Evolutionary conservation across 53 echinoderm and acorn worm genomes (phyloP), one percentile per base, ranked within the genome.

Genomic region (Mesocentrotus franciscanus): DNA sequence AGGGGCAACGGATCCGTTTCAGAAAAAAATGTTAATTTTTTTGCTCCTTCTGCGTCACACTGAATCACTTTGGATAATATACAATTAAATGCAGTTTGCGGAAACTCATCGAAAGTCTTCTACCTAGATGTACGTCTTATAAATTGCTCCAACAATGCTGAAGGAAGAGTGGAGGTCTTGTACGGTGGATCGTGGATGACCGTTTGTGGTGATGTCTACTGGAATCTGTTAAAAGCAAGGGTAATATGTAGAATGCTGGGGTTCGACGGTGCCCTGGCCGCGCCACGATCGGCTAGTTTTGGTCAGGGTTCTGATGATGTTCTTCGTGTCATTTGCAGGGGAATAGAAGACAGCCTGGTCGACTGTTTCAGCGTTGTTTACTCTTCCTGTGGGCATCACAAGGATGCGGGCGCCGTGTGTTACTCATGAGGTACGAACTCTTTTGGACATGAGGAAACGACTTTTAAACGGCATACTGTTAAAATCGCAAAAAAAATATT

Each of bases 91-190:
- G 6, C 49, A 49, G 6, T 6, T 49, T 49, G 49, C 49, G 49
- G 49, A 49, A 49, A 49, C 49, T 49, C 49, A 49, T 4, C 49
- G 49, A 49, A 4, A 49, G 49, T 49, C 49, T 49, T 49, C 49
- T 49, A 49, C 49, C 49, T n/a, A 49, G 49, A 49, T 49, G 6
- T 49, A 49, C 49, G 49, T 49, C 49, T 49, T 49, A 49, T n/a
- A n/a, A n/a, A n/a, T 49, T 49, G 49, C 49, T 49, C 49, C 49
- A 94, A 29, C 61, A 61, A 94, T 84, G n/a, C n/a, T n/a, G n/a
- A 78, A 81, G 85, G 94, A 60, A 78, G 94, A 94, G 94, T 94
- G 29, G 94, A 94, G 29, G 60, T 94, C 60, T 26, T 85, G 39
- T 34, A 62, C 14, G 49, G 60, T 58, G 94, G 94, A 56, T 84